Evolutionary conservation across 2,797 vertebrate species (phyloP), one percentile per base, ranked within the genome.

Genomic region (Gobio occitaniae): DNA sequence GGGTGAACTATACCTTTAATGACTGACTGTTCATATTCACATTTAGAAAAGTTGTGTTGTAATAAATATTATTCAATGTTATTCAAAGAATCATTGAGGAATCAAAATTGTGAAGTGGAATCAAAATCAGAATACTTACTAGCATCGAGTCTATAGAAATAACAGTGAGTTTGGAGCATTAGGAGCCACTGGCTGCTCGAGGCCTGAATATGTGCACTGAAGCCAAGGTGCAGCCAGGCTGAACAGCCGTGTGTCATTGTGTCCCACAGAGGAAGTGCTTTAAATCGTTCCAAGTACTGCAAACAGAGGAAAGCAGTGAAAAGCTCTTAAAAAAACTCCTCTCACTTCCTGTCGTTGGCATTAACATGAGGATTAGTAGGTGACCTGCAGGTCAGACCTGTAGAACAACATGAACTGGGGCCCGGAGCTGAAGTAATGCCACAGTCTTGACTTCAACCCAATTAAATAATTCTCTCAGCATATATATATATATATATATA

Each of bases 241-340:
- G 93, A 94, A 92, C 92, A 93, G 93, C 94, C 95, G 93, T 91
- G 93, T 93, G 90, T 93, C 91, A 94, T 95, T 95, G 92, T 92
- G 93, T 91, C 93, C 93, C 91, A 91, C 92, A 95, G 94, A 96
- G 94, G 94, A 95, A 95, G 93, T 94, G 91, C 93, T 94, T 95
- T 94, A 94, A 94, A 92, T 92, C 92, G 93, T 94, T 95, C 94
- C 94, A 92, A 94, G 93, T 93, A 91, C 93, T 92, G 92, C 90
- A 95, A 95, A 96, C 93, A 95, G 95, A 94, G 94, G 63, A 91
- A 86, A 83, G 25, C 74, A 91, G 90, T 93, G 88, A 94, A 93
- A 91, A 82, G 87, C 91, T 91, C 93, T 88, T 91, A 89, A 90
- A 95, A 94, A 93, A 69, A 7, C 74, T 91, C 91, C 93, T 95